Evolutionary conservation across 2,888 invertebrate genomes (phyloP).

Genomic region (Scaptomyza cyrtandrae): DNA sequence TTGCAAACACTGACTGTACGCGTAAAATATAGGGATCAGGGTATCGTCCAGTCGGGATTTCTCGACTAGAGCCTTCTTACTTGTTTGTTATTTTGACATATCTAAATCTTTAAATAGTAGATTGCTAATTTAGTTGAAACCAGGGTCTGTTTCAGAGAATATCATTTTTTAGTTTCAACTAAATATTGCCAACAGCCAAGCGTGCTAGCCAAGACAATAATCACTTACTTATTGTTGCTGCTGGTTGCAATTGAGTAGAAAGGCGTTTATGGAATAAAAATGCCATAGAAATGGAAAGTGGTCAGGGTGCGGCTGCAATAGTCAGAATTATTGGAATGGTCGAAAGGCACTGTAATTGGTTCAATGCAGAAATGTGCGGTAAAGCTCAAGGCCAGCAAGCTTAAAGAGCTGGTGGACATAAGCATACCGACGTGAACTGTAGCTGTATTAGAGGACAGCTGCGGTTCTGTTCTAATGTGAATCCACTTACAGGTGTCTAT

Average conservation of each 20-base stretch:
- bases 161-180: slow-evolving; percentile 8
- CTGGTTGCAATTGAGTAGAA: slow-evolving; percentile 21
- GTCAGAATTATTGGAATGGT: slow-evolving; percentile 24
- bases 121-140: slow-evolving; percentile 11
- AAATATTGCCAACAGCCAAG: slow-evolving; percentile 13
- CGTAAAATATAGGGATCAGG: too few species aligned
- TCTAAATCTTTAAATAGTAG: slow-evolving; percentile 1
- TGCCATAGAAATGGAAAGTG: slow-evolving; percentile 53
- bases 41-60: too few species aligned
- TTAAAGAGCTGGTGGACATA: neutral
- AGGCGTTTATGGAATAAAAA: slow-evolving; percentile 36
- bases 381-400: slow-evolving; percentile 45
- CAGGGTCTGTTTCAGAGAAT: slow-evolving; percentile 25
- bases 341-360: slow-evolving; percentile 46
- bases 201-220: slow-evolving; percentile 28
- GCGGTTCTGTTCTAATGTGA: slow-evolving; percentile 38
- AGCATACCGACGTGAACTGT: slow-evolving; percentile 7
- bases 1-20: too few species aligned
- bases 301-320: slow-evolving; percentile 18
- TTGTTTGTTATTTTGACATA: slow-evolving; percentile 1
- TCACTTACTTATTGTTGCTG: slow-evolving; percentile 8
- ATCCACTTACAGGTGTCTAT: slow-evolving; percentile 43
- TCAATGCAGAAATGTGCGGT: slow-evolving; percentile 46
- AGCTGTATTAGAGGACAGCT: slow-evolving; percentile 1
- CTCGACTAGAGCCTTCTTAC: too few species aligned